Percentiles rank a stretch among this genome's conserved stretches.
phyloP scores from a whole-genome alignment of 2,113 vertebrate species.

The Haliaeetus leucogaster region DNA sequence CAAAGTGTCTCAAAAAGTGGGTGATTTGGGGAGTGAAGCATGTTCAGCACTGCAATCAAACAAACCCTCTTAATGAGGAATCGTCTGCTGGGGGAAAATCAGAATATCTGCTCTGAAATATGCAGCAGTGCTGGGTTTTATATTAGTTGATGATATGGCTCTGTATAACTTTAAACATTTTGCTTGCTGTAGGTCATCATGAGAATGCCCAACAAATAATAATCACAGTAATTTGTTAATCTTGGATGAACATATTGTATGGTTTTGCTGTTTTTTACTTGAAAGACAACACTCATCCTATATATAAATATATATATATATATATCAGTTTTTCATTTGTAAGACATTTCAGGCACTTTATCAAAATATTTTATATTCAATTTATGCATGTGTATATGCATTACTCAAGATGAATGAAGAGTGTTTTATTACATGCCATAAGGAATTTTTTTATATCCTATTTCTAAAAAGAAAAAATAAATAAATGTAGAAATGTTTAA shows the following conservation, averaged over 20 bases:
- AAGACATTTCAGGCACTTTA: background rate
- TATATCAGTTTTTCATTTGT: background rate
- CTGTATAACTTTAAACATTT: background rate
- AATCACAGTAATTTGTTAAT: background rate
- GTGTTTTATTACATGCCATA: background rate
- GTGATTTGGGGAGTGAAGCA: background rate
- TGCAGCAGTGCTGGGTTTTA: background rate
- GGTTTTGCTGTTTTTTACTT: background rate
- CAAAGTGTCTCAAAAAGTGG: background rate
- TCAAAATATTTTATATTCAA: background rate
- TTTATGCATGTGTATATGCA: background rate
- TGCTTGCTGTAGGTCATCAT: background rate
- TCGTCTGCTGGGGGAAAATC: rapidly evolving
- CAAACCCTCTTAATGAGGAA: background rate
- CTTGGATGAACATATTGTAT: background rate
- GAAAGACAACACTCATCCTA: background rate
- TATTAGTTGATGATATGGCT: background rate
- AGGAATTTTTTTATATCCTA: background rate
- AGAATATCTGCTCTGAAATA: background rate
- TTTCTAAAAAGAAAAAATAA: background rate
- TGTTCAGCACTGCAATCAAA: background rate
- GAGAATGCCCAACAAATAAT: background rate
- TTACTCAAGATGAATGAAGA: background rate
- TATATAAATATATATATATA: background rate
- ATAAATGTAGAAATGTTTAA: background rate